Evolutionary conservation across 2,797 vertebrate species (phyloP).

Genomic region (Peromyscus aztecus): DNA sequence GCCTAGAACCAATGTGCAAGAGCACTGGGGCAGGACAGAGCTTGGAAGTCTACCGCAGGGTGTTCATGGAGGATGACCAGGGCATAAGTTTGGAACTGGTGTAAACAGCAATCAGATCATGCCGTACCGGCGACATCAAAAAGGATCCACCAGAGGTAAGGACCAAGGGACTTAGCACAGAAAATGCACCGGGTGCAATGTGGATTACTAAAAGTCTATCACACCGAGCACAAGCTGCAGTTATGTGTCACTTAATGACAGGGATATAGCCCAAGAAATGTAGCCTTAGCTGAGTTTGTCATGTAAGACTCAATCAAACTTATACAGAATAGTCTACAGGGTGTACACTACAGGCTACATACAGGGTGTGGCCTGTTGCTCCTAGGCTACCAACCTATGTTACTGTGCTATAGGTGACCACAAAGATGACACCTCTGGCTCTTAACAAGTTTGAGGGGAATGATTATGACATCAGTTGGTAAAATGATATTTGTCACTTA

Average conservation of each 20-base stretch:
- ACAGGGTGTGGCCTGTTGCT: background rate
- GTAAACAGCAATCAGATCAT: background rate
- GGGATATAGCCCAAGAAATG: background rate
- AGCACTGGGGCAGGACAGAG: background rate
- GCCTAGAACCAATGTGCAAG: background rate
- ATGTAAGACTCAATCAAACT: background rate
- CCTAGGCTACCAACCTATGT: background rate
- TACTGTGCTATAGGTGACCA: background rate
- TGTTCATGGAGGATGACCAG: accelerated
- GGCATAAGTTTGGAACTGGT: background rate
- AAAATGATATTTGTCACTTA: background rate
- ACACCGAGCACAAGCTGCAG: background rate
- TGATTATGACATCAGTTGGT: background rate
- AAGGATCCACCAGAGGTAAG: background rate
- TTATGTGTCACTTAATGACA: background rate
- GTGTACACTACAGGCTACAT: background rate
- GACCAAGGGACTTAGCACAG: background rate
- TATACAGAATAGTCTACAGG: background rate
- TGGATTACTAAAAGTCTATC: background rate
- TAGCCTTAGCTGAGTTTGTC: background rate
- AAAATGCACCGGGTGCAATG: background rate
- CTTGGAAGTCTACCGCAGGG: background rate
- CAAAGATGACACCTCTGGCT: too few species aligned
- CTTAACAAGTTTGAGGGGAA: background rate
- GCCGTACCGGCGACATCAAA: too few species aligned